Conservation (phyloP, 2,797 vertebrate genomes). For the Botia kubotai region DNA sequence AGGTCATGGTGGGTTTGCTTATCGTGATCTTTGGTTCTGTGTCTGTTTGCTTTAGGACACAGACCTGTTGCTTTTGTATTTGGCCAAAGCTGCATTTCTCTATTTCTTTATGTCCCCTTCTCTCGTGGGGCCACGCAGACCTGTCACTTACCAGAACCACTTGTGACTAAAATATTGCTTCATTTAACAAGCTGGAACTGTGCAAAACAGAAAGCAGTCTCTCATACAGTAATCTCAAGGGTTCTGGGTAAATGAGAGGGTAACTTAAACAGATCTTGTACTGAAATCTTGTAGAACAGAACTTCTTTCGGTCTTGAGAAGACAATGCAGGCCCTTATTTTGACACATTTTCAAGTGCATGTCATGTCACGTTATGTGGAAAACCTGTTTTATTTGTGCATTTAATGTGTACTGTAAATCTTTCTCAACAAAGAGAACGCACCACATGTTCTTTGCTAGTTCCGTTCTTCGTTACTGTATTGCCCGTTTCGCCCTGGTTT, state of each 20-base stretch:
- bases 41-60: constrained; percentile 35
- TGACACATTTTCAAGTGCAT: constrained; percentile 1
- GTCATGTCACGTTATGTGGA: constrained; percentile 35
- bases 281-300: background rate
- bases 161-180: background rate
- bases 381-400: constrained; percentile 30
- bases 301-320: constrained; percentile 6
- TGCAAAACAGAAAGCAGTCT: background rate
- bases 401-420: background rate
- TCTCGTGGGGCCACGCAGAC: background rate
- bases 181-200: background rate
- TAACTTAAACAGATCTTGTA: background rate
- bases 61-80: constrained; percentile 40
- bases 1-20: constrained; percentile 22
- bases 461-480: background rate
- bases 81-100: constrained; percentile 52
- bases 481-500: background rate
- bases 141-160: background rate
- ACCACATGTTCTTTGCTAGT: background rate
- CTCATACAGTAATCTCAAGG: background rate
- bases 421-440: background rate
- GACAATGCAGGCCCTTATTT: background rate
- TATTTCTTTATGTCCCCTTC: constrained; percentile 16
- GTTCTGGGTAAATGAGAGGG: background rate
- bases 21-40: constrained; percentile 11